Evolutionary conservation across 1,140 invertebrate species (phyloP), one percentile per base, ranked within the genome.

Genomic region (Chlorops oryzae): DNA sequence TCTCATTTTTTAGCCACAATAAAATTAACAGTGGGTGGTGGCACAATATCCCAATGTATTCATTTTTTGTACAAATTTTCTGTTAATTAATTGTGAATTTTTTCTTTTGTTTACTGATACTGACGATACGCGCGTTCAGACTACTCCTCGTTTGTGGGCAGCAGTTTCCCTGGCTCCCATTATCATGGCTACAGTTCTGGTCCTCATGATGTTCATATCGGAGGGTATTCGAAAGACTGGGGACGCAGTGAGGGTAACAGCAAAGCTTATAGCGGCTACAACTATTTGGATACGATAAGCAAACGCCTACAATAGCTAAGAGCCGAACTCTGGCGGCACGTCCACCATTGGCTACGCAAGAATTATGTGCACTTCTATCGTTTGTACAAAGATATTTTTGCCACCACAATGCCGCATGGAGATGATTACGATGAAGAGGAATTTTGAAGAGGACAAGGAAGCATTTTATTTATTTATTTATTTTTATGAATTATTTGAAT

Each of bases 271-370:
- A 42, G 59, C 12, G 65, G 59, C 42, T 57, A 62, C 38, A 69
- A 69, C 51, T 65, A 65, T 28, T 50, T 69, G 57, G 65, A 69
- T 46, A 69, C 65, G 21, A 69, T 69, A 3, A 64, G 65, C 52
- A 69, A 69, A 51, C 51, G 65, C 5, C 13, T 65, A 38, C 58
- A 69, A 56, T 65, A 59, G 47, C 51, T 53, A 38, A 38, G 24
- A 20, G 21, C 4, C 10, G 17, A 21, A 10, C 12, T 17, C 2
- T 53, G 41, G 47, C 51, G 51, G 12, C 24, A 22, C 17, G 27
- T 53, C 12, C 12, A 37, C 13, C 24, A 34, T 9, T 5, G 24
- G 23, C 32, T 23, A n/a, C 51, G 51, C 22, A 27, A 2, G 15
- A 42, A 25, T 40, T 53, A 48, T 45, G 23, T 53, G 17, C 22